These are phyloP conservation scores for Amazona vittata DNA, from an alignment of 2,113 vertebrate species.

Conservation along the genomic window DNA sequence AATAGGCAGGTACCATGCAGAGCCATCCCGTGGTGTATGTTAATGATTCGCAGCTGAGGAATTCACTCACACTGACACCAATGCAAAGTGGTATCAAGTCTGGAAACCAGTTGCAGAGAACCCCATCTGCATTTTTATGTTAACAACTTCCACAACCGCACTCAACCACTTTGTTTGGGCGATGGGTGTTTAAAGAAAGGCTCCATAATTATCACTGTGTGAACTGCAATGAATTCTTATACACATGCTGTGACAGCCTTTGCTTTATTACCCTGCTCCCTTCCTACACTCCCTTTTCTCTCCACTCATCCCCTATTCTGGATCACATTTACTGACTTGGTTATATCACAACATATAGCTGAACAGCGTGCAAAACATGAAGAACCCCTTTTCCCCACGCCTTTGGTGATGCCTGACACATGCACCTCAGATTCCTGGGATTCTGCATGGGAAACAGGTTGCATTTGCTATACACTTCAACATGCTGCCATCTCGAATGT, in stretches of 20 bases:
- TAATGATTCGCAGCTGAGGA: conserved; percentile 23
- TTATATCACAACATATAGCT: not conserved
- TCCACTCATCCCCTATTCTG: not conserved
- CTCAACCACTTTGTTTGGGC: not conserved
- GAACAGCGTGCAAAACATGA: not conserved
- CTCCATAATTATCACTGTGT: not conserved
- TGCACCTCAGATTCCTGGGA: not conserved
- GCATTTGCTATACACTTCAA: not conserved
- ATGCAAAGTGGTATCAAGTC: conserved; percentile 4
- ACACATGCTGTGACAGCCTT: not conserved
- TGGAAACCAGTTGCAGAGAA: conserved; percentile 22
- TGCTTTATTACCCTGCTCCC: not conserved
- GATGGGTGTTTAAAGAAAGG: not conserved
- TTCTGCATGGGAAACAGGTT: not conserved
- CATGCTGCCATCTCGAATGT: not conserved
- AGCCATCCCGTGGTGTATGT: not conserved
- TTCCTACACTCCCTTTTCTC: not conserved
- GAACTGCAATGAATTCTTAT: not conserved
- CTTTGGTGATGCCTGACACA: not conserved
- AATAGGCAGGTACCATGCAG: not conserved
- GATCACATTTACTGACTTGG: not conserved
- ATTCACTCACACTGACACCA: not conserved
- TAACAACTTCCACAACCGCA: not conserved
- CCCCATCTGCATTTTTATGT: conserved; percentile 23
- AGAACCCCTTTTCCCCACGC: not conserved